Evolutionary conservation across 2,888 invertebrate species (phyloP).

Genomic region (Linnaemya vulpina): DNA sequence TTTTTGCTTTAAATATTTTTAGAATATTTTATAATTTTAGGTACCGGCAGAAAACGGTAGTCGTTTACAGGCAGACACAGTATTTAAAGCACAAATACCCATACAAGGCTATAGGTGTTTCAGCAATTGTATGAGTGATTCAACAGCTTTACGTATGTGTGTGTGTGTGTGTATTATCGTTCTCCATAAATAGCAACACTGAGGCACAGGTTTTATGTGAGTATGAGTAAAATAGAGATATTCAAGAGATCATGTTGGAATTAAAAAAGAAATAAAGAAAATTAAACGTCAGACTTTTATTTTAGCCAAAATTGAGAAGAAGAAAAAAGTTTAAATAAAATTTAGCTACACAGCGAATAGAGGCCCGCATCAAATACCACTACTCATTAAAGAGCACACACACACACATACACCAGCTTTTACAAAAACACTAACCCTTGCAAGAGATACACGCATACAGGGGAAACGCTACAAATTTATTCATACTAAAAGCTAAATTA

Average conservation of each 20-base stretch:
- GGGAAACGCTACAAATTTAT: conserved; percentile 30
- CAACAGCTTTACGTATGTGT: background rate
- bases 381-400: conserved; percentile 36
- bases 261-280: conserved; percentile 1
- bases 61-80: conserved; percentile 32
- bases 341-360: conserved; percentile 48
- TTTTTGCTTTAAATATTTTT: conserved; percentile 61
- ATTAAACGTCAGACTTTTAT: conserved; percentile 55
- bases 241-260: conserved; percentile 47
- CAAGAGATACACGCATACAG: background rate
- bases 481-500: conserved; percentile 45
- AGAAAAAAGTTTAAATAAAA: conserved; percentile 31
- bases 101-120: conserved; percentile 2
- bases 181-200: conserved; percentile 79
- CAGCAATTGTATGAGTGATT: conserved; percentile 6
- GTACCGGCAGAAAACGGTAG: conserved; percentile 62
- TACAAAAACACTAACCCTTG: conserved; percentile 6
- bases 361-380: conserved; percentile 42
- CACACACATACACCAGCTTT: background rate
- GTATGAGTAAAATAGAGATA: conserved; percentile 20
- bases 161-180: conserved; percentile 64
- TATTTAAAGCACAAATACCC: conserved; percentile 24
- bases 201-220: conserved; percentile 18
- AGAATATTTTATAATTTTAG: conserved; percentile 67
- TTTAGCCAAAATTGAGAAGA: conserved; percentile 35